Base-by-base conservation (phyloP, 2,888 invertebrate species). In the Lycocerus yunnanus region DNA sequence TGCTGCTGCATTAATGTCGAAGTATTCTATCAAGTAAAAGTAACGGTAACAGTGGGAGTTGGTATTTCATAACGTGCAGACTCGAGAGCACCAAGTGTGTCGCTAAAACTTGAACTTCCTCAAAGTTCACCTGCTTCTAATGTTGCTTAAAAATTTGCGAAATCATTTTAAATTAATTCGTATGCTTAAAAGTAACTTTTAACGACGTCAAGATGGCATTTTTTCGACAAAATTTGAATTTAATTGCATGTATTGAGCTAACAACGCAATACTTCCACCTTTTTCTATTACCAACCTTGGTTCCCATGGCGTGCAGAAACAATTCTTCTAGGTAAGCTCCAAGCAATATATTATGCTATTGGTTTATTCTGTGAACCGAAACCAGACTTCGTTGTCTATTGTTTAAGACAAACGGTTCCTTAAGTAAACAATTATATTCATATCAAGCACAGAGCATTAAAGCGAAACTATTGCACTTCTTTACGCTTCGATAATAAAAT, bases 11-110 rank as follows among this genome's bases (percentile, higher is more conserved):
- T 11, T 60, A 60, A 60, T 60, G 16, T 16, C n/a, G 20, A 15
- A 63, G 61, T 20, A 63, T 18, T 18, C 61, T 43, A 43, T 20
- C 61, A 71, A 71, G 71, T 71, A 71, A 71, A 67, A 71, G 71
- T 71, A 71, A 71, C 71, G 58, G 71, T 71, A 70, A 66, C 66
- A 60, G 71, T 58, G 66, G 71, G 71, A 71, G 71, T 13, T 67
- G 71, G 71, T 59, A 60, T 71, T 71, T 71, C 71, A 71, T 71
- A 71, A 71, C 71, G 43, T 43, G 43, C 43, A 43, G 43, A 43
- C 43, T 43, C 43, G 43, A 43, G 43, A 43, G 43, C 43, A 43
- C 43, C 43, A 43, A 43, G 43, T 43, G 43, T 43, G 43, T 43
- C 43, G 43, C 43, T 43, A 43, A 43, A 43, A 43, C 43, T 43